Base-by-base conservation (phyloP, 2,888 invertebrate species). In the Tetrapedia diversipes region DNA sequence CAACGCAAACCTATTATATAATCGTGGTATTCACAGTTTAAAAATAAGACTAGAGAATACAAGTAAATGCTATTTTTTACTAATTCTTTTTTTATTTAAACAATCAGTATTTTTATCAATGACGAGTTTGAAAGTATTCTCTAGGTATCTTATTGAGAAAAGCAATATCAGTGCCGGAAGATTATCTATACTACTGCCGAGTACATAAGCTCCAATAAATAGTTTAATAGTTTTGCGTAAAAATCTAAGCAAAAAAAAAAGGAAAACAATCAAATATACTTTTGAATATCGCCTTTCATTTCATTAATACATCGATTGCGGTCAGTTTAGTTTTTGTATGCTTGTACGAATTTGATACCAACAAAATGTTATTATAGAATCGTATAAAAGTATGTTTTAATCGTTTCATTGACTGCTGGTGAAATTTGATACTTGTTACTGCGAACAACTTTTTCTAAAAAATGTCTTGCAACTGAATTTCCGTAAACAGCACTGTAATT, bases 161-260 rank as follows among this genome's bases (percentile, higher is more conserved):
- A 79, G 83, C 78, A 83, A 86, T 85, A 77, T 80, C 79, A 79
- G 68, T 82, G 77, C 70, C 67, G 66, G 64, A 82, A 67, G 11
- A 51, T 64, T 43, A 45, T 69, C 45, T 37, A 56, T 72, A 70
- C 64, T 77, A 79, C 76, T 82, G 78, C 72, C 72, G 67, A 75
- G 66, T 71, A 47, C 49, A 27, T 64, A 63, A 29, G 45, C 54
- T 64, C 54, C 45, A 64, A 63, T 29, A 63, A 37, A 41, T 45
- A 56, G 27, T 27, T 16, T 39, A 41, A 27, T 22, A 75, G 39
- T 32, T 43, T 57, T 22, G 34, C n/a, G 16, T 47, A 39, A 68
- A n/a, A 27, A 19, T 45, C 19, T 24, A 60, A 3, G 41, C n/a
- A n/a, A n/a, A 34, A 39, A 49, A n/a, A 10, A 29, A 49, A 45